These are phyloP conservation scores for Melanostoma mellinum DNA, from an alignment of 2,888 invertebrate species.

Conservation along the genomic window DNA sequence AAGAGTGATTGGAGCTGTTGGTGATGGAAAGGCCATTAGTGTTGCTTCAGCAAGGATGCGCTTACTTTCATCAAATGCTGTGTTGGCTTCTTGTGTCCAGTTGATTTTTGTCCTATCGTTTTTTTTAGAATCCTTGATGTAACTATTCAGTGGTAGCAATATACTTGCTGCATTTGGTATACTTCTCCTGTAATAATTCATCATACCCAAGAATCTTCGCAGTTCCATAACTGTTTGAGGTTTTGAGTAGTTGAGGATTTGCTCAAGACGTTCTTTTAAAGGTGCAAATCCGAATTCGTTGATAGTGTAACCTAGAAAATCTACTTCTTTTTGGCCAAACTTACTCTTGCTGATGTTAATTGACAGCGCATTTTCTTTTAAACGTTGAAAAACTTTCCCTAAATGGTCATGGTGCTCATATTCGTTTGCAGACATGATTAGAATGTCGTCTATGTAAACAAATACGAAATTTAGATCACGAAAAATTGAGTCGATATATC, in stretches of 20 bases:
- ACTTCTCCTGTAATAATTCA: conserved; percentile 31
- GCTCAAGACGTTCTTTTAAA: conserved; percentile 8
- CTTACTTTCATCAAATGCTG: not conserved
- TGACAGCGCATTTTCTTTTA: not conserved
- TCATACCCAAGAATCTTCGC: conserved; percentile 22
- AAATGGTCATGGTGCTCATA: conserved; percentile 10
- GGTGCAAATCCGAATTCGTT: conserved; percentile 6
- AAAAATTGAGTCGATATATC: conserved; percentile 73
- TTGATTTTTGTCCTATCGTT: conserved; percentile 15
- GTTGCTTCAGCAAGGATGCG: not conserved
- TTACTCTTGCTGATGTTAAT: conserved; percentile 23
- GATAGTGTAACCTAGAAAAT: conserved; percentile 27
- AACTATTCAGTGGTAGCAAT: conserved; percentile 4
- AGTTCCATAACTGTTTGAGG: conserved; percentile 27
- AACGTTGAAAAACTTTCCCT: not conserved
- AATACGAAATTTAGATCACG: conserved; percentile 62
- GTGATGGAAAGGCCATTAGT: not conserved
- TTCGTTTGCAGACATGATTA: conserved; percentile 13
- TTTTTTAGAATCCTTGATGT: conserved; percentile 6
- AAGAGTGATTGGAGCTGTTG: not conserved
- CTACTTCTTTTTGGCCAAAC: conserved; percentile 13
- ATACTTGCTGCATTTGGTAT: conserved; percentile 23
- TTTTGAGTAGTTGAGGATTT: conserved; percentile 15
- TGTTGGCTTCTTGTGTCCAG: conserved; percentile 2
- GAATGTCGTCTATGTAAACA: conserved; percentile 18